Percentiles rank a stretch among this genome's conserved stretches.
phyloP scores from a whole-genome alignment of 2,888 invertebrate species.

The Lasioglossum figueresi region DNA sequence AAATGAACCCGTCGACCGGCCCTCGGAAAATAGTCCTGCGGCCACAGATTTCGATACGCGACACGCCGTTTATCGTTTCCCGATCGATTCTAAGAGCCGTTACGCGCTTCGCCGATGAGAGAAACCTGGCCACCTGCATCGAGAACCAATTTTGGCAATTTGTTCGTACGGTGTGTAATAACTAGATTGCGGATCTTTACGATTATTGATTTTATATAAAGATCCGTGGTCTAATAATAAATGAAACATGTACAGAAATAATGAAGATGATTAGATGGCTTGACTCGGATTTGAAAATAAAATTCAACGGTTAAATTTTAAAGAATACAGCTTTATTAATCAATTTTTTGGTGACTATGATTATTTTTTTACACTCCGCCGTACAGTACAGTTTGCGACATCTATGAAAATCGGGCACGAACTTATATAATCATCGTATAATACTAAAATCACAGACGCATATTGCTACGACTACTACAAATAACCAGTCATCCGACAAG shows the following conservation, averaged over 20 bases:
- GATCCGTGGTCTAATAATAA: background rate
- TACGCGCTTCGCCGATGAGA: background rate
- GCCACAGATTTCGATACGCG: background rate
- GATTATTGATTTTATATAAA: background rate
- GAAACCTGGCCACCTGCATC: background rate
- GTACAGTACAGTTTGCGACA: too few species aligned
- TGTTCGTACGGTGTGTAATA: background rate
- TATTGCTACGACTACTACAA: background rate
- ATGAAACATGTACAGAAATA: too few species aligned
- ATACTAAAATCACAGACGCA: background rate
- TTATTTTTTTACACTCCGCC: too few species aligned
- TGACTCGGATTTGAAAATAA: background rate
- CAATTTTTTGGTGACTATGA: too few species aligned
- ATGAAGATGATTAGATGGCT: background rate
- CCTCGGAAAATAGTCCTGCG: background rate
- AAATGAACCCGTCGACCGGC: constrained; percentile 34
- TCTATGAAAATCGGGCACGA: too few species aligned
- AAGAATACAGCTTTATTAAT: too few species aligned
- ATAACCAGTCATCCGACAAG: background rate
- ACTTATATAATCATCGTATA: too few species aligned
- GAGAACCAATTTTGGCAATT: background rate
- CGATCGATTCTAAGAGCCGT: constrained; percentile 1
- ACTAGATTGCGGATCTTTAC: too few species aligned
- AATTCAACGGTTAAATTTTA: too few species aligned
- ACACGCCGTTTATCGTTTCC: background rate